phyloP scores from a whole-genome alignment of 2,113 vertebrate genomes.

The Oncorhynchus clarkii region DNA sequence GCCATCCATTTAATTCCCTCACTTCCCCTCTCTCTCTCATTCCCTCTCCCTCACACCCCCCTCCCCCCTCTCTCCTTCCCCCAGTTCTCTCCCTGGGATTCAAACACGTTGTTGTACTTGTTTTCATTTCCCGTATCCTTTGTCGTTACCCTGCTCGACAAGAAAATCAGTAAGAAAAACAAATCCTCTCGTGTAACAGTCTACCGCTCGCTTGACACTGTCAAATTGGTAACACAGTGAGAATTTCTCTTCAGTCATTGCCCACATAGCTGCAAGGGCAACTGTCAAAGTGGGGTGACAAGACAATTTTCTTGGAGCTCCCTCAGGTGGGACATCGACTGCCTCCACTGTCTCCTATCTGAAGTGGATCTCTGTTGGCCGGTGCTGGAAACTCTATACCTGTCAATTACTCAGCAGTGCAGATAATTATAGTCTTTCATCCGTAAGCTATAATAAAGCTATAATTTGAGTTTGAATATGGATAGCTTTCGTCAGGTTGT shows the following conservation, averaged over 20 bases:
- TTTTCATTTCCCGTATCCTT: slow-evolving; percentile 48
- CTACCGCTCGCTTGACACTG: slow-evolving; percentile 45
- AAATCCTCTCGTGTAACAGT: slow-evolving; percentile 37
- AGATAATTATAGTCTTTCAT: neutral
- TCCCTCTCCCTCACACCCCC: slow-evolving; percentile 1
- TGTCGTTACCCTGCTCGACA: slow-evolving; percentile 43
- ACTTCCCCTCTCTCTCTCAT: slow-evolving; percentile 12
- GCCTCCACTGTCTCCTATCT: neutral
- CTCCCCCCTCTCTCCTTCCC: neutral
- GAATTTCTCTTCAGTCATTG: slow-evolving; percentile 13
- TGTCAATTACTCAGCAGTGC: neutral
- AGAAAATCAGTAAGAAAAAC: slow-evolving; percentile 41
- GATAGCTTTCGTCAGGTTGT: too few relatives aligned
- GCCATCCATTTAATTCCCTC: neutral
- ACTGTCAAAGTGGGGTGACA: slow-evolving; percentile 20
- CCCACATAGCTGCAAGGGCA: slow-evolving; percentile 19
- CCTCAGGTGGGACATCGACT: slow-evolving; percentile 16
- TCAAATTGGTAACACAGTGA: slow-evolving; percentile 32
- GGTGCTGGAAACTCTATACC: neutral
- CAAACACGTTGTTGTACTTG: slow-evolving; percentile 39
- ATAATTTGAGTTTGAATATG: too few relatives aligned
- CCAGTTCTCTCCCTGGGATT: slow-evolving; percentile 17
- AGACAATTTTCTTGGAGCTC: slow-evolving; percentile 29
- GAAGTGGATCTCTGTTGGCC: neutral
- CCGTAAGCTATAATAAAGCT: too few relatives aligned